Conservation (phyloP, 2,888 invertebrate genomes). For the Chrysolina americana region DNA sequence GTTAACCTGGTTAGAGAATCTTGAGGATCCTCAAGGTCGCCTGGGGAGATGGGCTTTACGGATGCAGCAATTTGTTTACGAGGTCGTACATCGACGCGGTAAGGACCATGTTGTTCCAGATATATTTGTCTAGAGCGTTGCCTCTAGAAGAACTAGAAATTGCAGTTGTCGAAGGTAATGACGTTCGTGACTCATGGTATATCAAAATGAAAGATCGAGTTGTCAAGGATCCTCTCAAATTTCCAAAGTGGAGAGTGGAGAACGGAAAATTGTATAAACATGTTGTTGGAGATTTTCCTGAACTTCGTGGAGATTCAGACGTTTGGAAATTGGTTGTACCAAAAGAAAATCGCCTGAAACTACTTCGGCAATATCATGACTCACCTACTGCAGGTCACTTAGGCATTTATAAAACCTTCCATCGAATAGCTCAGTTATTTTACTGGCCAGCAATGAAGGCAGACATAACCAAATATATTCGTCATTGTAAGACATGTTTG, state of each 20-base stretch:
- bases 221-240: no score
- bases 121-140: background rate
- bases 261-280: background rate
- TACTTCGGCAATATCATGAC: background rate
- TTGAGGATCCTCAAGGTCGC: constrained; percentile 25
- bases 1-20: constrained; percentile 8
- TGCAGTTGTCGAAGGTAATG: background rate
- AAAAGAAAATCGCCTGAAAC: background rate
- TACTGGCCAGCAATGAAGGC: background rate
- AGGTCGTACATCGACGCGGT: background rate
- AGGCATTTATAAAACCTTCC: background rate
- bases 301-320: background rate
- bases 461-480: background rate
- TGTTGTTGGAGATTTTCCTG: background rate
- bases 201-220: no score
- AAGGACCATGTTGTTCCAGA: background rate
- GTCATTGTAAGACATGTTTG: background rate
- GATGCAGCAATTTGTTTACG: no score
- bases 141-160: background rate
- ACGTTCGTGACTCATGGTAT: background rate
- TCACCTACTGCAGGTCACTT: background rate
- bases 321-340: background rate
- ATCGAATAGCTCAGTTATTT: background rate
- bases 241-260: no score
- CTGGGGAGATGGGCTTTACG: background rate